Evolutionary conservation across 2,888 invertebrate species (phyloP), one percentile per base, ranked within the genome.

Genomic region (Torymus tubicola): DNA sequence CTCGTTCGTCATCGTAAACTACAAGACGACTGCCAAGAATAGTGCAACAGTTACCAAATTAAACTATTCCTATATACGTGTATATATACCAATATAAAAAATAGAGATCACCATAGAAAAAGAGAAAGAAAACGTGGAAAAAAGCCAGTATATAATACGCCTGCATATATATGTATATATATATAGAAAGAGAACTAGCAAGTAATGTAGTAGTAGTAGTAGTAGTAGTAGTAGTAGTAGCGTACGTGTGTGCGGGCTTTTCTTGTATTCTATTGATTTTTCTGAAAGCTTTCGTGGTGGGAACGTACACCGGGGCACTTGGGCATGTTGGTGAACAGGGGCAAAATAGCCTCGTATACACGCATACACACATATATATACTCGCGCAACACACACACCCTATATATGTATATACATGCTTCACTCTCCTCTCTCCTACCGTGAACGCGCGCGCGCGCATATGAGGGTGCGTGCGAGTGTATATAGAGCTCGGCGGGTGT

Each of bases 191-290:
- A 76, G 69, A 76, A 78, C 80, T 82, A 81, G 81, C 64, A 84
- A 83, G 81, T 65, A 74, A n/a, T n/a, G n/a, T n/a, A n/a, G n/a
- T 65, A 72, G 78, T 21, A 21, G 2, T 21, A 21, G 83, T 80
- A 77, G 82, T 78, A 84, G 85, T 84, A 79, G 84, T 85, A 85
- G 85, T 83, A 85, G 85, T 86, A 86, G 87, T 85, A 4, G 71
- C 31, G 85, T 86, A 85, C 87, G 85, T 85, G 31, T 31, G 31
- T 86, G 85, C 86, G 87, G 86, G 88, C 88, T 90, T 90, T 90
- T 90, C 90, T 93, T 92, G 92, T 92, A 92, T 92, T 92, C 92
- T 93, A 93, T 93, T 93, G 93, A 93, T 93, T 93, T 93, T 93
- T 93, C 93, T 91, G 91, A 92, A 93, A 92, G 92, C 92, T 92